Evolutionary conservation across 2,113 vertebrate genomes (phyloP).

Genomic region (Ardeotis arabs): DNA sequence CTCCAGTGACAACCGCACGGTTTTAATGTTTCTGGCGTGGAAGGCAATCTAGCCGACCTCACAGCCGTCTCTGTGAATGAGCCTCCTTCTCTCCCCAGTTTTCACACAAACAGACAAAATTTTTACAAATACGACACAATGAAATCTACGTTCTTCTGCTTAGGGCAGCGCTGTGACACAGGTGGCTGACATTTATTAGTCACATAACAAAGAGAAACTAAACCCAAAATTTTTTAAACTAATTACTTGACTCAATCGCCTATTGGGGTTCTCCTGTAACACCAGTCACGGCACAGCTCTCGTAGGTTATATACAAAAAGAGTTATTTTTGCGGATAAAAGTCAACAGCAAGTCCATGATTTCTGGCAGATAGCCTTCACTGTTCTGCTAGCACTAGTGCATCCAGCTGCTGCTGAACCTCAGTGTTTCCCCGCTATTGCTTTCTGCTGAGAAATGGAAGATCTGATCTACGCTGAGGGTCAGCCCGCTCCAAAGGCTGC

Average conservation of each 20-base stretch:
- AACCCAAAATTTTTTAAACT: neutral
- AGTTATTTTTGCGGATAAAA: slow-evolving; percentile 18
- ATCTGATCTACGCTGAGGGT: slow-evolving; percentile 46
- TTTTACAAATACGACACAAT: neutral
- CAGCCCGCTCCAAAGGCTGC: neutral
- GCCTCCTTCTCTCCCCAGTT: neutral
- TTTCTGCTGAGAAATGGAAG: slow-evolving; percentile 52
- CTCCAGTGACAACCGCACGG: neutral
- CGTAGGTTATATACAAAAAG: neutral
- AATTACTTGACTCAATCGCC: neutral
- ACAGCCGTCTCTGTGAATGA: neutral
- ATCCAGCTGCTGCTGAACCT: slow-evolving; percentile 48
- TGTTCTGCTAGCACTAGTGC: slow-evolving; percentile 28
- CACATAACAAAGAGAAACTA: neutral
- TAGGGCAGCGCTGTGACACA: neutral
- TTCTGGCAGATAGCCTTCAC: slow-evolving; percentile 22
- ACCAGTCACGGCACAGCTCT: neutral
- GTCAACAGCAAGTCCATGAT: slow-evolving; percentile 30
- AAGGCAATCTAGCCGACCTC: neutral
- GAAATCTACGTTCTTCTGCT: neutral
- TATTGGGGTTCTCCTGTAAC: neutral
- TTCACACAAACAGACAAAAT: neutral
- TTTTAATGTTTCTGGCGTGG: neutral
- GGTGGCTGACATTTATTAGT: neutral
- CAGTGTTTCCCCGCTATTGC: slow-evolving; percentile 38